These are phyloP conservation scores for Dinocampus coccinellae DNA, from an alignment of 2,888 invertebrate species.

Conservation along the genomic window DNA sequence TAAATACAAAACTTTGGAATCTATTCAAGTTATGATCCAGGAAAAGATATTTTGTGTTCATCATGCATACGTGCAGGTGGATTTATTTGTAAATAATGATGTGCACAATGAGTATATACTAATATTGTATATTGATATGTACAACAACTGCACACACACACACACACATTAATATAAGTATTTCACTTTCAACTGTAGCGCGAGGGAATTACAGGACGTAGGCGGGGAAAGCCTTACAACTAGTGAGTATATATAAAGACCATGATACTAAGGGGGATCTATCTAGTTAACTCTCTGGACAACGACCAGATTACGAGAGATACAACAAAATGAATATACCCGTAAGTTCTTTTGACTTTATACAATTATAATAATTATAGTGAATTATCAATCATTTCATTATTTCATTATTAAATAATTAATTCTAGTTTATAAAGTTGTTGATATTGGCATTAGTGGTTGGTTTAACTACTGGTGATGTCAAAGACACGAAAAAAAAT, in stretches of 20 bases:
- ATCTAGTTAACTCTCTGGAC: constrained; percentile 66
- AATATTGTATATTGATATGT: not conserved
- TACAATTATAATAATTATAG: no score
- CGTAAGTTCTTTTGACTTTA: no score
- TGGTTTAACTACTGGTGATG: constrained; percentile 52
- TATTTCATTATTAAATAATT: not conserved
- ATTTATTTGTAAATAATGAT: constrained; percentile 25
- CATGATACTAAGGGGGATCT: constrained; percentile 61
- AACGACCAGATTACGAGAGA: constrained; percentile 55
- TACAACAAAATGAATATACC: constrained; percentile 61
- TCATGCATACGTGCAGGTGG: constrained; percentile 24
- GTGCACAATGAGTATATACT: constrained; percentile 19
- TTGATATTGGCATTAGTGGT: constrained; percentile 55
- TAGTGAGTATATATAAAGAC: constrained; percentile 62
- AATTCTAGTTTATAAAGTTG: constrained; percentile 51
- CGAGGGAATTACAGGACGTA: constrained; percentile 50
- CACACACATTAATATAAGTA: constrained; percentile 50
- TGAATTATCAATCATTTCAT: no score
- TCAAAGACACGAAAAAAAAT: constrained; percentile 38
- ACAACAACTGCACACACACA: constrained; percentile 21
- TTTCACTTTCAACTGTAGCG: constrained; percentile 65
- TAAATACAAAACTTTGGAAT: not conserved
- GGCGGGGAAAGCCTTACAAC: constrained; percentile 64
- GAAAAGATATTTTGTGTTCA: constrained; percentile 20
- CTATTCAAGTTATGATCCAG: constrained; percentile 10